Evolutionary conservation across 2,113 vertebrate genomes (phyloP).

Genomic region (Phaethornis superciliosus): DNA sequence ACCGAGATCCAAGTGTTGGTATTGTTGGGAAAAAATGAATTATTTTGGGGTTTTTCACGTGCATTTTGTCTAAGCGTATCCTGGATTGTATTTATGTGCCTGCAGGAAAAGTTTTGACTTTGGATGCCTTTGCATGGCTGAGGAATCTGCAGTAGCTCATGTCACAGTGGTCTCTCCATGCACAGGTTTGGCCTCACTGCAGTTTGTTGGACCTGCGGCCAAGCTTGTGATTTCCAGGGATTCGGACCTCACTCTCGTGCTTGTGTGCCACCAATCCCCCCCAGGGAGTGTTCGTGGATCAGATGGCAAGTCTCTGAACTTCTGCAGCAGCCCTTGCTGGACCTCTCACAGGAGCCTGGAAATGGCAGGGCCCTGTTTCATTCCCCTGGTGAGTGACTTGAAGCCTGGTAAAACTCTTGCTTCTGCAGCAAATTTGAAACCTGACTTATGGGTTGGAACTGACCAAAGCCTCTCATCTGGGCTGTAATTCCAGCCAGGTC

Average conservation of each 20-base stretch:
- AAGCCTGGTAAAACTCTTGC: not conserved
- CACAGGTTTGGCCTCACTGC: fast-evolving
- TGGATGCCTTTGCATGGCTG: not conserved
- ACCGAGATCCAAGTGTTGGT: fast-evolving
- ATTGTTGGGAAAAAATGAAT: not conserved
- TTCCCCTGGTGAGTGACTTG: not conserved
- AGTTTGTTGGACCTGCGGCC: fast-evolving
- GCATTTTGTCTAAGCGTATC: not conserved
- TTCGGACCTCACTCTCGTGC: not conserved
- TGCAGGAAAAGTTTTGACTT: not conserved
- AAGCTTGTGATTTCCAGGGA: not conserved
- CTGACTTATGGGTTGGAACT: no score
- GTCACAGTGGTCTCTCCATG: fast-evolving
- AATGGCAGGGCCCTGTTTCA: fast-evolving
- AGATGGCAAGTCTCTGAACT: no score
- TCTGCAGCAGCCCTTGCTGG: no score
- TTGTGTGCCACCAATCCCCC: not conserved
- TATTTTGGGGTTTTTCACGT: fast-evolving
- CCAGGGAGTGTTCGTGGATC: not conserved
- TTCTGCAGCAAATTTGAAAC: not conserved
- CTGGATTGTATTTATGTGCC: fast-evolving
- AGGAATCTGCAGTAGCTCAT: not conserved
- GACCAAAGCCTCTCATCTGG: not conserved
- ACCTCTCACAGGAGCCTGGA: not conserved
- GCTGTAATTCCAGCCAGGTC: not conserved